Evolutionary conservation across 2,113 vertebrate species (phyloP).

Genomic region (Corvus moneduloides): DNA sequence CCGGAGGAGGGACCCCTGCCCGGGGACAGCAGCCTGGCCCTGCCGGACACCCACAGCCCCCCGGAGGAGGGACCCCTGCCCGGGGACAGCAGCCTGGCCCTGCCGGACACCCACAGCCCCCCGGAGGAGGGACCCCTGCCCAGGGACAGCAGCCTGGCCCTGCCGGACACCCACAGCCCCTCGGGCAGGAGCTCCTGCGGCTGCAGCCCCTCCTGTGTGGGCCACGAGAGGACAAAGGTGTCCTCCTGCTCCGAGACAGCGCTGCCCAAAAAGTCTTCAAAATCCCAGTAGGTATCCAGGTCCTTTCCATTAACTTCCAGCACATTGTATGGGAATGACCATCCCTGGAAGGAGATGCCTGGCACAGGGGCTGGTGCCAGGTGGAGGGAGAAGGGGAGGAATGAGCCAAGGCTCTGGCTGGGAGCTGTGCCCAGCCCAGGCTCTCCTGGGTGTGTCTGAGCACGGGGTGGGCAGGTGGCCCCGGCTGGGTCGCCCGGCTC

Average conservation of each 20-base stretch:
- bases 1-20: background rate
- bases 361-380: background rate
- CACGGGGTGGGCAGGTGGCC: background rate
- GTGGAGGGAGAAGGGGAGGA: background rate
- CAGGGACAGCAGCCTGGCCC: background rate
- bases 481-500: background rate
- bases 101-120: background rate
- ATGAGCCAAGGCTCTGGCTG: background rate
- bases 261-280: conserved; percentile 68
- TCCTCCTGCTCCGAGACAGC: conserved; percentile 65
- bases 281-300: conserved; percentile 71
- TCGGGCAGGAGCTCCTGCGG: conserved; percentile 50
- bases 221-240: conserved; percentile 59
- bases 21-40: no score
- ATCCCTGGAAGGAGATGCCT: background rate
- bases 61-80: background rate
- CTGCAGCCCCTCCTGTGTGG: conserved; percentile 66
- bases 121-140: background rate
- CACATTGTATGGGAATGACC: fast-evolving
- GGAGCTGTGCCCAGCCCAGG: background rate
- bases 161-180: conserved; percentile 25
- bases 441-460: background rate
- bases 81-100: background rate
- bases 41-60: background rate
- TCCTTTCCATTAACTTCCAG: background rate